Conservation (phyloP, 2,113 vertebrate genomes). For the Phrynosoma blainvillii region DNA sequence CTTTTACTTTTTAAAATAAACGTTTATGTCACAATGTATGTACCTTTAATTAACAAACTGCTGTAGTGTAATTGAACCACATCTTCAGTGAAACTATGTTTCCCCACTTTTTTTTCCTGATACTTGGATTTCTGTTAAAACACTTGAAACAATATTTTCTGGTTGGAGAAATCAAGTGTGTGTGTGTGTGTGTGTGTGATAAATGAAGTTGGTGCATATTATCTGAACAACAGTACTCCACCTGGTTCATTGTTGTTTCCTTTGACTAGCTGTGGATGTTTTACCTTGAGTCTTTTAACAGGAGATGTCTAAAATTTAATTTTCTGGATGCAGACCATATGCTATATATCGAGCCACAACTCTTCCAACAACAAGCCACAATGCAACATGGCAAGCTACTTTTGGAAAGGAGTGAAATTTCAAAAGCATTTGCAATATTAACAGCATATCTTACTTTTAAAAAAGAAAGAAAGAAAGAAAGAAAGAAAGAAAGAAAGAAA, state of each 20-base stretch:
- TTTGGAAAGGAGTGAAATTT: background rate
- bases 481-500: background rate
- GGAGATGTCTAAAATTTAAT: background rate
- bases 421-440: background rate
- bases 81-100: constrained; percentile 21
- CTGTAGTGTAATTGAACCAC: background rate
- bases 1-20: background rate
- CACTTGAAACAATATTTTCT: background rate
- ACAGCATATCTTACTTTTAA: background rate
- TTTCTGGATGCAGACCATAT: background rate
- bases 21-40: background rate
- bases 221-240: background rate
- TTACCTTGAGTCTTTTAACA: background rate
- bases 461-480: background rate
- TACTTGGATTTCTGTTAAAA: constrained; percentile 27
- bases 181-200: background rate
- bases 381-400: background rate
- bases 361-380: background rate
- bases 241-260: background rate
- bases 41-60: background rate
- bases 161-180: background rate
- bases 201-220: background rate
- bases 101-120: background rate
- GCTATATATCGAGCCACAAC: background rate
- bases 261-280: background rate